Base-by-base conservation (phyloP, 2,113 vertebrate species). In the Notothenia rossii region DNA sequence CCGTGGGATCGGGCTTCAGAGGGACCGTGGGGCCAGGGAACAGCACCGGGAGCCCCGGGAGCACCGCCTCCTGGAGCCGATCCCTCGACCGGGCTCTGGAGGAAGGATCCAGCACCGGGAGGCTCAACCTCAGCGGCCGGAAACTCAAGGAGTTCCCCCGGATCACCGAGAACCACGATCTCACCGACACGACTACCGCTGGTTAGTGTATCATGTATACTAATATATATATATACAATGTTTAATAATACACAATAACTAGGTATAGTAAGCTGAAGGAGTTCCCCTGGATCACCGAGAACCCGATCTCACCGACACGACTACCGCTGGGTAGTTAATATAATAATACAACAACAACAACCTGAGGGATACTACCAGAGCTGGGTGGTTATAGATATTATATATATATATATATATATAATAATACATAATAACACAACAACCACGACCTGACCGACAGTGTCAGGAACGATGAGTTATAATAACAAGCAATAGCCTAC, bases 71-170 rank as follows among this genome's bases (percentile, higher is more conserved):
- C 2, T 99, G 98, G 98, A 98, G 96, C 90, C 97, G 98, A 0
- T 97, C 97, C 1, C 79, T 99, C 51, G 98, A 99, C 75, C 95
- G 98, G 77, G 96, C 98, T 2, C 88, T 99, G 83, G 98, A 99
- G 77, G 98, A 99, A 91, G 97, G 97, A 63, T 94, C 96, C 77
- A 93, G 96, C 77, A 98, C 96, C 76, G 97, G 98, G 61, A 91
- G 93, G 55, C 96, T 99, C 60, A 98, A 95, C 90, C 93, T 99
- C 77, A 98, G 97, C 94, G 98, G 98, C 96, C 96, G 98, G 96
- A 99, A 99, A 87, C 97, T 99, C 91, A 97, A 98, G 92, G 98
- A 99, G 94, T 99, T 98, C 82, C 98, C 98, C 89, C 96, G 97
- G 89, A 96, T 96, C 93, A 97, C 97, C 84, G 94, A 94, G 88